Evolutionary conservation across 2,888 invertebrate genomes (phyloP), one percentile per base, ranked within the genome.

Genomic region (Emmelina monodactyla): DNA sequence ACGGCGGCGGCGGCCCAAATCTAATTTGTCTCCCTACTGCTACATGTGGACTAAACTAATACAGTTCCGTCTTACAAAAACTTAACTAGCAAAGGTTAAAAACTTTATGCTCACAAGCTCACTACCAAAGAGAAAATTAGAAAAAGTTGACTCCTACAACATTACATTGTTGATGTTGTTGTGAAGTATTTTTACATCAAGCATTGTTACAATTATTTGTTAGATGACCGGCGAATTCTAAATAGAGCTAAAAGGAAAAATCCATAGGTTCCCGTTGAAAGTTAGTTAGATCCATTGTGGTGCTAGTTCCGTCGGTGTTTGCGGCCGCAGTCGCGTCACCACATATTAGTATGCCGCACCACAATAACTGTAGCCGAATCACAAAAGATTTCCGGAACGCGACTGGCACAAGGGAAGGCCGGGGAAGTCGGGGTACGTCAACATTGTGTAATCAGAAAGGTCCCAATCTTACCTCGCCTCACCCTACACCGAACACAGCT

Each of bases 381-480:
- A 79, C 76, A 79, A 79, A 79, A 79, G 78, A 79, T 76, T 76
- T 78, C 76, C 76, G 76, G 73, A 61, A 68, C 73, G 69, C 72
- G 75, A 70, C 75, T 75, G 67, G 71, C 72, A 73, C 75, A 71
- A 71, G 72, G 73, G 71, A 76, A 73, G 75, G 4, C 25, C n/a
- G 6, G 6, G n/a, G 25, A 9, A 25, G 25, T n/a, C n/a, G 25
- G 12, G 13, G 76, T 75, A 75, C 73, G 67, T 73, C n/a, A 66
- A 75, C 76, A 73, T 73, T 75, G 73, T 76, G 78, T 79, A 79
- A 79, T 79, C 78, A 79, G 70, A 70, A 78, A 75, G 78, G 78
- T 73, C 76, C 71, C 73, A 76, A 76, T 76, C 73, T 72, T 62
- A 62, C 69, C 69, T 66, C 68, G 56, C 61, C 67, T 63, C 62